Evolutionary conservation across 2,797 vertebrate genomes (phyloP).

Genomic region (Sylvilagus floridanus): DNA sequence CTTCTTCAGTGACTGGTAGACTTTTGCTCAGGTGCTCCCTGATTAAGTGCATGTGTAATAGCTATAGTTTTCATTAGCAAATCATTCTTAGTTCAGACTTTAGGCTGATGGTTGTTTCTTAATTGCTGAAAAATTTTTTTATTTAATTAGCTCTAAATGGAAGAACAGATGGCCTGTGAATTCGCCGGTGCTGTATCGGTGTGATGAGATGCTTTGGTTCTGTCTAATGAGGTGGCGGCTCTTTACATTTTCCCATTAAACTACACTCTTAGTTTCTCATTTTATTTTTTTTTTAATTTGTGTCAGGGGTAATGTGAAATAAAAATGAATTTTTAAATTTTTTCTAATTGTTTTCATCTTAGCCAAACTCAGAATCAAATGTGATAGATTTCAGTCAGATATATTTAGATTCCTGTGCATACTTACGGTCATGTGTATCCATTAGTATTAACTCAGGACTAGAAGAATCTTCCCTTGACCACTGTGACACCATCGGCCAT

Average conservation of each 20-base stretch:
- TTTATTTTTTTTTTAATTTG: constrained; percentile 52
- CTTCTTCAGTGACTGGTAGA: constrained; percentile 65
- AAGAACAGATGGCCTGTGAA: constrained; percentile 86
- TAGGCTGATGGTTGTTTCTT: constrained; percentile 75
- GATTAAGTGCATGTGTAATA: constrained; percentile 77
- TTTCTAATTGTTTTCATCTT: constrained; percentile 10
- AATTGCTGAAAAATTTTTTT: constrained; percentile 81
- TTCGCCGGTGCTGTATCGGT: constrained; percentile 56
- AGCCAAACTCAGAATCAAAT: constrained; percentile 6
- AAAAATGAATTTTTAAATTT: background rate
- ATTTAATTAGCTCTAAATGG: constrained; percentile 83
- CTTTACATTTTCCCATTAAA: constrained; percentile 82
- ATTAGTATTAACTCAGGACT: background rate
- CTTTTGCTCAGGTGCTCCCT: constrained; percentile 49
- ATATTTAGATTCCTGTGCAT: background rate
- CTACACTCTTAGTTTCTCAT: constrained; percentile 26
- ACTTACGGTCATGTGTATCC: background rate
- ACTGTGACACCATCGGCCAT: background rate
- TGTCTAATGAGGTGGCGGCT: constrained; percentile 80
- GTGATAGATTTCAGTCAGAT: background rate
- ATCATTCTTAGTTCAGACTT: constrained; percentile 75
- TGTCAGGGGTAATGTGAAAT: constrained; percentile 27
- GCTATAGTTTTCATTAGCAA: constrained; percentile 77
- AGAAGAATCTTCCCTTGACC: background rate
- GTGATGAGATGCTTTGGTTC: constrained; percentile 78